phyloP scores from a whole-genome alignment of 2,888 invertebrate species.

The Flexamia atlantica region DNA sequence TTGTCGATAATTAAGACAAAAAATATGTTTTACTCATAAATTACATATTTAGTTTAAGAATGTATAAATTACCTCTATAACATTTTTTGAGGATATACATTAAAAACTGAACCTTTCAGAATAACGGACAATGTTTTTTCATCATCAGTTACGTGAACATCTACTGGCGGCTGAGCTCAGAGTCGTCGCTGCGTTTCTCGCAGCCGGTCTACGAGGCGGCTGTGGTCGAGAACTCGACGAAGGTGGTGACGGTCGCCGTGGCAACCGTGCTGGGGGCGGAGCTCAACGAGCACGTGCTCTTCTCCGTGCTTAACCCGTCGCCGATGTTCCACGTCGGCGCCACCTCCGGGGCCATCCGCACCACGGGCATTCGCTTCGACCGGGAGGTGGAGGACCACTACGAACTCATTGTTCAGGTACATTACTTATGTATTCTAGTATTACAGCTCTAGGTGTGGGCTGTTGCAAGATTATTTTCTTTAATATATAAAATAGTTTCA shows the following conservation, averaged over 20 bases:
- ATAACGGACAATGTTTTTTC: too few species aligned
- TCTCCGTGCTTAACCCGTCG: constrained; percentile 91
- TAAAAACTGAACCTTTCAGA: too few species aligned
- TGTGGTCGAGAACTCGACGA: constrained; percentile 91
- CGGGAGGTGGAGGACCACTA: constrained; percentile 89
- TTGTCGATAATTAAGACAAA: too few species aligned
- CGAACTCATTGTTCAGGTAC: constrained; percentile 89
- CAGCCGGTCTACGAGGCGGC: constrained; percentile 87
- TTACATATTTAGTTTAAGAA: too few species aligned
- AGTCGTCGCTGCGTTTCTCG: constrained; percentile 89
- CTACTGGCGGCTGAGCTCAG: constrained; percentile 81
- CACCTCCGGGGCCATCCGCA: constrained; percentile 94
- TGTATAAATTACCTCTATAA: too few species aligned
- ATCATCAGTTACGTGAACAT: constrained; percentile 77
- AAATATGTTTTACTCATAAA: too few species aligned
- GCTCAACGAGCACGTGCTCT: constrained; percentile 92
- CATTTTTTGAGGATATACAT: too few species aligned
- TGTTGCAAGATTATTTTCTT: too few species aligned
- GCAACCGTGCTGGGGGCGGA: constrained; percentile 91
- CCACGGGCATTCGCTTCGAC: constrained; percentile 90
- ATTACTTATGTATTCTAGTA: background rate
- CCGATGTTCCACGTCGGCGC: constrained; percentile 90
- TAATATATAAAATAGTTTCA: too few species aligned
- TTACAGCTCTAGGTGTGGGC: too few species aligned
- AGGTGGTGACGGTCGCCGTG: constrained; percentile 87